Evolutionary conservation across 2,113 vertebrate species (phyloP), one percentile per base, ranked within the genome.

Genomic region (Fregata magnificens): DNA sequence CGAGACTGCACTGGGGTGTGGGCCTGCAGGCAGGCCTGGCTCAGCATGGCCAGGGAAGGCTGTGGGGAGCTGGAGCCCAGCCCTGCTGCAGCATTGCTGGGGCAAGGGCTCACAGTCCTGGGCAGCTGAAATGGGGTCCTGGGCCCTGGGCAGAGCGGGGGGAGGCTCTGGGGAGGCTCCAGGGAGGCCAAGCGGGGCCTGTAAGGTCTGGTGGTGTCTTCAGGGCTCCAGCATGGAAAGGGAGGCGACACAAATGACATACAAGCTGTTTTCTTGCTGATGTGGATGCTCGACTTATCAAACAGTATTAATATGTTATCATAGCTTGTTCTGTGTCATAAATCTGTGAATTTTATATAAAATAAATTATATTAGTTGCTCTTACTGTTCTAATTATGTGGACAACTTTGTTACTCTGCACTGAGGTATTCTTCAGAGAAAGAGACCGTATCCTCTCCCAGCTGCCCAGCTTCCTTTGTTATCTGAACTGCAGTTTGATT

Each of bases 181-280:
- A 0, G 34, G 31, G 19, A 47, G 20, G 6, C 16, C 0, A 0
- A 16, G 12, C 4, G 0, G 22, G 8, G 1, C 6, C 31, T 40
- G 11, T 12, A 45, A 16, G 3, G 9, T n/a, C 45, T 49, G 26
- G 17, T n/a, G 12, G 10, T 59, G 38, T 25, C 32, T 26, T 40
- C 38, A 67, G 15, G 21, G 21, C 8, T 40, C 10, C 24, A n/a
- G 6, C 32, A 42, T 21, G 28, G 29, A 85, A 82, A 36, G 18
- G 38, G n/a, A 44, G 29, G 32, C 42, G 3, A 18, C 16, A 47
- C 7, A 72, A 67, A 49, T 40, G 2, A 18, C 6, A 22, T 29
- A 14, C 1, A 79, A 56, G 4, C 4, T 7, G 3, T 2, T 62
- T 49, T 55, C 53, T 20, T 67, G 10, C 28, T 59, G 32, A 50